Evolutionary conservation across 2,113 vertebrate genomes (phyloP).

Genomic region (Apistogramma diplotaenia): DNA sequence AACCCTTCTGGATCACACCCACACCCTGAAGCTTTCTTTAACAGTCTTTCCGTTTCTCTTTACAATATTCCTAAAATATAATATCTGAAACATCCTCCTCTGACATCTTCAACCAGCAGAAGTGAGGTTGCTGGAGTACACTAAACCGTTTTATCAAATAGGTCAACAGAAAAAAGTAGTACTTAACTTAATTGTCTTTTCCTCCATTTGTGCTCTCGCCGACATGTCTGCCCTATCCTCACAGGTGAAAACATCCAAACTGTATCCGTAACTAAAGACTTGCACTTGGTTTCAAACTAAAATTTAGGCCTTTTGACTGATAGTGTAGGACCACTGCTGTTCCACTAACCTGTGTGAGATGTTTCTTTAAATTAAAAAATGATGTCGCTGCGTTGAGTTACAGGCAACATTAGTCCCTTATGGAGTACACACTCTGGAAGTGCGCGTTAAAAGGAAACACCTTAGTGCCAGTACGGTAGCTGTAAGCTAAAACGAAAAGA

Average conservation of each 20-base stretch:
- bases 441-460: conserved; percentile 16
- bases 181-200: not conserved
- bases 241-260: not conserved
- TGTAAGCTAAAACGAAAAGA: conserved; percentile 28
- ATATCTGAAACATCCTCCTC: conserved; percentile 11
- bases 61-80: conserved; percentile 23
- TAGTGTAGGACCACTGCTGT: not conserved
- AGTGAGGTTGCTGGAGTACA: conserved; percentile 8
- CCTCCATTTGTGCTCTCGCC: conserved; percentile 45
- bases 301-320: not conserved
- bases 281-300: not conserved
- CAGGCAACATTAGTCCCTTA: conserved; percentile 11
- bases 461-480: conserved; percentile 18
- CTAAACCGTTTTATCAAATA: not conserved
- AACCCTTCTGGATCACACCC: conserved; percentile 9
- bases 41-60: not conserved
- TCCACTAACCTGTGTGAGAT: not conserved
- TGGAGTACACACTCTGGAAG: not conserved
- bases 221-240: not conserved
- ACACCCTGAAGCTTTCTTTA: not conserved
- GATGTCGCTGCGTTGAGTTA: conserved; percentile 18
- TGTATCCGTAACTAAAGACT: not conserved
- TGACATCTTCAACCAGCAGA: not conserved
- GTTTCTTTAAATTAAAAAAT: conserved; percentile 4
- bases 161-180: not conserved